These are phyloP conservation scores for Mayetiola destructor DNA, from an alignment of 2,888 invertebrate genomes.

Conservation along the genomic window DNA sequence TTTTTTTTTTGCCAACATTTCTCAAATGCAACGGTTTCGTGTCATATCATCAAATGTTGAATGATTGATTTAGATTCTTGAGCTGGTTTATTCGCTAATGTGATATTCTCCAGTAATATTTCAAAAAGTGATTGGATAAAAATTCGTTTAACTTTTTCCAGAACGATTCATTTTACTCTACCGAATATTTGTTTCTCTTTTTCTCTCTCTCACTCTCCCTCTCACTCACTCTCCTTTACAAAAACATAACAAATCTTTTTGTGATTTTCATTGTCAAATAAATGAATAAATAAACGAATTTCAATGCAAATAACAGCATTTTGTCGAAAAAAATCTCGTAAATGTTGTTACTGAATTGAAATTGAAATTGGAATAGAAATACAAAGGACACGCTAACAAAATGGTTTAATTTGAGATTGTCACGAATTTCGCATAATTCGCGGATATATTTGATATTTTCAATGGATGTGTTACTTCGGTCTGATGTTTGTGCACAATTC, in stretches of 20 bases:
- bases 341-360: no score
- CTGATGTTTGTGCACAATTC: no score
- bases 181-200: background rate
- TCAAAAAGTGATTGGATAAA: no score
- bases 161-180: background rate
- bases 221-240: background rate
- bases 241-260: no score
- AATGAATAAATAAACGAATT: no score
- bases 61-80: slow-evolving; percentile 3
- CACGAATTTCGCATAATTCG: background rate
- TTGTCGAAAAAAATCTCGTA: no score
- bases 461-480: no score
- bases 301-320: no score
- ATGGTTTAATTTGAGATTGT: slow-evolving; percentile 7
- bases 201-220: background rate
- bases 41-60: slow-evolving; percentile 2
- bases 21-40: background rate
- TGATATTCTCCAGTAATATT: no score
- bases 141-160: no score
- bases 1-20: background rate
- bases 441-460: background rate
- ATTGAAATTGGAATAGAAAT: background rate
- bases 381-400: slow-evolving; percentile 1
- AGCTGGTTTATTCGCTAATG: no score
- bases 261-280: no score